Base-by-base conservation (phyloP, 2,797 vertebrate genomes). In the Falco berigora region DNA sequence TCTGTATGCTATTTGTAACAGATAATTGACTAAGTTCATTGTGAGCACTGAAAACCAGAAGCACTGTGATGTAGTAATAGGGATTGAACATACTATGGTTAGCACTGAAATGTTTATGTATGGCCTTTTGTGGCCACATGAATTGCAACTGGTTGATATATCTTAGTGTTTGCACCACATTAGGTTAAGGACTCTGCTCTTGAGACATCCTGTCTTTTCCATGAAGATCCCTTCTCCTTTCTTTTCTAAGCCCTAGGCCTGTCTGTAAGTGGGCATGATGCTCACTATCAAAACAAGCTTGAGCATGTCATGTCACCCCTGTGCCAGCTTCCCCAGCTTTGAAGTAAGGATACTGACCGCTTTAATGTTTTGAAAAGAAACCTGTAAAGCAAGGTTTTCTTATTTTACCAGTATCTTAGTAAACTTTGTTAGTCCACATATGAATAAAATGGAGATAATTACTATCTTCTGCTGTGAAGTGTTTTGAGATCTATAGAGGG, bases 1-100 rank as follows among this genome's bases (percentile, higher is more conserved):
- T 86, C 86, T 84, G 69, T 75, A 44, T 83, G 69, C 24, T 88
- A 79, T 96, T 94, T 95, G 47, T 89, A 78, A 88, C 13, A 81
- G 46, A 38, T 81, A 79, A 85, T 90, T 95, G 90, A 68, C 47
- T 50, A 76, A 92, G 63, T 89, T 95, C 56, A 74, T 92, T 9
- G 3, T 40, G 28, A 91, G 27, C 80, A 36, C 20, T 83, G 68
- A 88, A 95, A 96, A 80, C 68, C 38, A 83, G 74, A 71, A 92
- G 77, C 52, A 55, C 36, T 71, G 53, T 44, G 71, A 59, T 72
- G 12, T 32, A 78, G 20, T 30, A 74, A 52, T 19, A 90, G 63
- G 49, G 20, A 73, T 12, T 36, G 22, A 69, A 90, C 38, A 32
- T 50, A 40, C 19, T 63, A 50, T 30, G 49, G 40, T 83, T 88